phyloP scores from a whole-genome alignment of 2,888 invertebrate genomes.

The Synanthedon vespiformis region DNA sequence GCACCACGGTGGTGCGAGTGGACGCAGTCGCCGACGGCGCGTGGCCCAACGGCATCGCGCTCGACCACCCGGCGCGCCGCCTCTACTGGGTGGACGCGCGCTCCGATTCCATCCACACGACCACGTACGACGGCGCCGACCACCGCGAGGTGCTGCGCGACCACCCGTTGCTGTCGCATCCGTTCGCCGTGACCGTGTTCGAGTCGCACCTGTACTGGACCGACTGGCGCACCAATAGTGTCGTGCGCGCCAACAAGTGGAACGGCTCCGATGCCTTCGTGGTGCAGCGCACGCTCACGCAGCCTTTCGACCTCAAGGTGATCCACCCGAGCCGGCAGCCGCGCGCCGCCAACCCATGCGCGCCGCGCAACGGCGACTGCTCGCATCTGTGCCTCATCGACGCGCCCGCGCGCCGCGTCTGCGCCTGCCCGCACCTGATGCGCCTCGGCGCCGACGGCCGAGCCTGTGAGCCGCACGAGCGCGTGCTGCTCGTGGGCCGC shows the following conservation, averaged over 20 bases:
- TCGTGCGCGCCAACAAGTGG: slow-evolving; percentile 90
- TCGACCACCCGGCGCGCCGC: slow-evolving; percentile 79
- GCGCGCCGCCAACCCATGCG: slow-evolving; percentile 73
- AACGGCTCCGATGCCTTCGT: slow-evolving; percentile 82
- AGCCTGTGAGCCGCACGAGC: slow-evolving; percentile 82
- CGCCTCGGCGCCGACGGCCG: slow-evolving; percentile 74
- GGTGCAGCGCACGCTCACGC: slow-evolving; percentile 84
- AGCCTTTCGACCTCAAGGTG: slow-evolving; percentile 92
- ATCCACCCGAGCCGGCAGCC: slow-evolving; percentile 58
- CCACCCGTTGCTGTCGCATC: slow-evolving; percentile 84
- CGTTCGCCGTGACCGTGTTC: slow-evolving; percentile 89
- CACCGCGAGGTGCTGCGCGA: slow-evolving; percentile 77
- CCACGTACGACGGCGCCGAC: slow-evolving; percentile 83
- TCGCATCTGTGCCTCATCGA: slow-evolving; percentile 85
- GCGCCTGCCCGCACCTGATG: slow-evolving; percentile 92
- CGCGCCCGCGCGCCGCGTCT: slow-evolving; percentile 73
- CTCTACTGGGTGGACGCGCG: slow-evolving; percentile 89
- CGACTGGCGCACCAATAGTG: slow-evolving; percentile 91
- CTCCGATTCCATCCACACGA: slow-evolving; percentile 88
- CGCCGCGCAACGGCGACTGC: slow-evolving; percentile 77
- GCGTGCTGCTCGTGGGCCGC: slow-evolving; percentile 81
- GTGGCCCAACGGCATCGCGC: slow-evolving; percentile 87
- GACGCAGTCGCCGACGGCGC: slow-evolving; percentile 72
- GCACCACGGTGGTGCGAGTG: slow-evolving; percentile 72
- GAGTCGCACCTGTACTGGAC: slow-evolving; percentile 93